A percentile compares a stretch with the other conserved stretches of the same genome.
Conservation (phyloP, 1,140 invertebrate species). For the Drosophila kepulauana region DNA sequence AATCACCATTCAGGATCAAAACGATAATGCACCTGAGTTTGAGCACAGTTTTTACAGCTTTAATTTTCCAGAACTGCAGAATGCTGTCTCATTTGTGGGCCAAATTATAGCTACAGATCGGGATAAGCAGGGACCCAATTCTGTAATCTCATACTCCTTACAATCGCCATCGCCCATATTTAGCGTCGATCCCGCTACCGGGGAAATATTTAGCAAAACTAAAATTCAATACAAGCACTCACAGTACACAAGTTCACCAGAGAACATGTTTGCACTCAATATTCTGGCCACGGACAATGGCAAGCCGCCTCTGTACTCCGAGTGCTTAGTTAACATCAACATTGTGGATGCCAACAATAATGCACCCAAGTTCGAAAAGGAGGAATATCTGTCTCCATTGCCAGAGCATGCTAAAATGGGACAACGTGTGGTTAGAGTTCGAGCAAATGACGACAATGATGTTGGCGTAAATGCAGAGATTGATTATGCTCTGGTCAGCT, state of each 20-base stretch:
- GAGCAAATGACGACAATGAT: slow-evolving; percentile 91
- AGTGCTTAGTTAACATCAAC: slow-evolving; percentile 93
- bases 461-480: slow-evolving; percentile 95
- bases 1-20: slow-evolving; percentile 97
- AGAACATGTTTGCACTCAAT: slow-evolving; percentile 94
- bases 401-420: slow-evolving; percentile 91
- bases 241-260: slow-evolving; percentile 91
- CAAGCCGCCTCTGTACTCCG: slow-evolving; percentile 95
- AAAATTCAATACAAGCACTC: slow-evolving; percentile 93
- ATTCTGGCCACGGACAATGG: slow-evolving; percentile 96
- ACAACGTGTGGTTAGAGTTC: slow-evolving; percentile 90
- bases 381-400: slow-evolving; percentile 92
- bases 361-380: slow-evolving; percentile 91
- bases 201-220: slow-evolving; percentile 94
- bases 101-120: slow-evolving; percentile 94
- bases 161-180: slow-evolving; percentile 96
- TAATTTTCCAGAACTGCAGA: slow-evolving; percentile 94
- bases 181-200: slow-evolving; percentile 94
- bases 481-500: slow-evolving; percentile 90
- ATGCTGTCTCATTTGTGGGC: slow-evolving; percentile 92
- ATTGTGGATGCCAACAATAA: slow-evolving; percentile 96
- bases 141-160: slow-evolving; percentile 95
- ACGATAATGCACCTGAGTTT: slow-evolving; percentile 97
- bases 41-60: slow-evolving; percentile 95
- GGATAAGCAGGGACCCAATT: slow-evolving; percentile 97